Percentiles rank a stretch among this genome's conserved stretches.
These are phyloP conservation scores for Morinoia aosen DNA, from an alignment of 2,888 invertebrate species.

Conservation along the genomic window DNA sequence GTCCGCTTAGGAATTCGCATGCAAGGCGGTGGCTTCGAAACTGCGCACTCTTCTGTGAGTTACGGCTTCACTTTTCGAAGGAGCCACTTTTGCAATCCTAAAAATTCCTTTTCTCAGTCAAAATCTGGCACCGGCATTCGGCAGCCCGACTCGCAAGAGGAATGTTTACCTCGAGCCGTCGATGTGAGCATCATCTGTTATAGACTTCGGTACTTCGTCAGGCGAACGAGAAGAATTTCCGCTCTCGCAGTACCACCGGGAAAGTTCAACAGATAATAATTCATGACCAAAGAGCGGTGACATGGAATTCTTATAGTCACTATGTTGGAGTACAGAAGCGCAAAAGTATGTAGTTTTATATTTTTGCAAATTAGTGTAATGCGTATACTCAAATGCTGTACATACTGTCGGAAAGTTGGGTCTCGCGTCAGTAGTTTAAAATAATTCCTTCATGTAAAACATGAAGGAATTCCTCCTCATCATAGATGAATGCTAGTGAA, in stretches of 20 bases:
- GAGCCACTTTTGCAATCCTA: neutral
- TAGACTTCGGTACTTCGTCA: neutral
- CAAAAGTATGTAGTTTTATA: neutral
- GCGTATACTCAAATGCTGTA: too few relatives aligned
- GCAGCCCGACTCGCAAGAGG: neutral
- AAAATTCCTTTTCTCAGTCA: neutral
- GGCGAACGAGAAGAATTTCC: neutral
- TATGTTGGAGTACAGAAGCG: neutral
- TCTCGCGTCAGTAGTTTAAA: too few relatives aligned
- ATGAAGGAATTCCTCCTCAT: too few relatives aligned
- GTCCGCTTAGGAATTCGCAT: slow-evolving; percentile 15
- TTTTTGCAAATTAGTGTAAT: too few relatives aligned
- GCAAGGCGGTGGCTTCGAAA: slow-evolving; percentile 13
- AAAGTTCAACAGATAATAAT: neutral
- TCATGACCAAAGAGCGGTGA: neutral
- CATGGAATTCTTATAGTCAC: neutral
- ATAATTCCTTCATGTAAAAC: too few relatives aligned
- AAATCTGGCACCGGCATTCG: neutral
- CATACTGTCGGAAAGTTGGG: too few relatives aligned
- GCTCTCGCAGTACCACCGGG: neutral
- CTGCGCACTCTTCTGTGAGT: neutral
- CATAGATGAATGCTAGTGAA: too few relatives aligned
- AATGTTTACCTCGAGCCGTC: neutral
- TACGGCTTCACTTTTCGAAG: slow-evolving; percentile 19
- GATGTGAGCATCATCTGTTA: neutral